Evolutionary conservation across 2,113 vertebrate genomes (phyloP).

Genomic region (Oceanites oceanicus): DNA sequence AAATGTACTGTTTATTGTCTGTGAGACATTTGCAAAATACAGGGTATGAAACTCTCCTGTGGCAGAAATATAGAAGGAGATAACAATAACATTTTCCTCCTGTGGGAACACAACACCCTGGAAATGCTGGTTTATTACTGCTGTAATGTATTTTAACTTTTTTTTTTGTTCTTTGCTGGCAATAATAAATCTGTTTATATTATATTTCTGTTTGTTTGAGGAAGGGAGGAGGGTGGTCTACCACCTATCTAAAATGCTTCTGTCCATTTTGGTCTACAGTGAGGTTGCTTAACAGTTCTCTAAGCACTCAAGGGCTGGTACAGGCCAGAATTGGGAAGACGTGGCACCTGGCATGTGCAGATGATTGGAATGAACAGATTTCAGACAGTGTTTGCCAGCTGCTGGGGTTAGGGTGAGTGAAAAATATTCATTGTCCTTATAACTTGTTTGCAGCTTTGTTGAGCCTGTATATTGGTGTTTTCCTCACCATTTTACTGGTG

Average conservation of each 20-base stretch:
- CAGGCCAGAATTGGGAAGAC: constrained; percentile 61
- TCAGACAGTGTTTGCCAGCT: constrained; percentile 80
- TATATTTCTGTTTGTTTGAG: neutral
- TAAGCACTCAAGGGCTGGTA: constrained; percentile 61
- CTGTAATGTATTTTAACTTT: neutral
- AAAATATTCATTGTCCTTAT: neutral
- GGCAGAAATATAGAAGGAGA: neutral
- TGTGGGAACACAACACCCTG: neutral
- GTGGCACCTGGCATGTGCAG: constrained; percentile 71
- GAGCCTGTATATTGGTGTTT: neutral
- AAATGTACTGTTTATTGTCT: neutral
- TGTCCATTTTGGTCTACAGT: constrained; percentile 57
- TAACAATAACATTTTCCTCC: neutral
- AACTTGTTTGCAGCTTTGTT: neutral
- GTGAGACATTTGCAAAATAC: neutral
- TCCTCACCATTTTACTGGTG: neutral
- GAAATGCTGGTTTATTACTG: neutral
- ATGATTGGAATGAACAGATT: constrained; percentile 76
- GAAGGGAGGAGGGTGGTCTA: accelerated
- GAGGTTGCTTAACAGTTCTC: constrained; percentile 68
- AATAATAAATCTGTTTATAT: neutral
- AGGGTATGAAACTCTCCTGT: neutral
- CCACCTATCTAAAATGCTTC: neutral
- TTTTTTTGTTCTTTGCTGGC: neutral
- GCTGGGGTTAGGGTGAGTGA: constrained; percentile 83